Base-by-base conservation (phyloP, 2,797 vertebrate genomes). In the Acomys russatus region DNA sequence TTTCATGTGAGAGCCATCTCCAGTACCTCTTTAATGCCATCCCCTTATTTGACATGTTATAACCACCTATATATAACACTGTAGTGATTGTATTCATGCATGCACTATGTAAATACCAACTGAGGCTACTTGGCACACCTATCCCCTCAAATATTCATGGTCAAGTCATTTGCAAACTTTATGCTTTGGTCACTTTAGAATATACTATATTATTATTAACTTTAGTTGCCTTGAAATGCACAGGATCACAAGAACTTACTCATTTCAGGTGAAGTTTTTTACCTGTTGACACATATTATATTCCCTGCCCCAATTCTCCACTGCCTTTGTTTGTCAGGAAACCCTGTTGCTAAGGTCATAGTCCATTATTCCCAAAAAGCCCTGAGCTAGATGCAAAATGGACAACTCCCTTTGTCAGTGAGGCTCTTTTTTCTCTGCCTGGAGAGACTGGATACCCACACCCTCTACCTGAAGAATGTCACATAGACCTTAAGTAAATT, bases 271-370 rank as follows among this genome's bases (percentile, higher is more conserved):
- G 6, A 3, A 63, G 11, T 44, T 14, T 17, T 38, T 66, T 71
- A 25, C 11, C 33, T 8, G 0, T 2, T 38, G 30, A 38, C 15
- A 2, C 9, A 38, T 6, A 7, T 38, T 30, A 2, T 63, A 3
- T 44, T 35, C 44, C 9, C 17, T 33, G 28, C 12, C 33, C 9
- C 9, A 7, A 44, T 76, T 89, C 59, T 20, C 22, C 5, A 12
- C 12, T 33, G 25, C 44, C 23, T 73, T 18, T 73, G 70, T n/a
- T 38, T 1, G 56, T 56, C 56, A 44, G 44, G 44, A 44, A 44
- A 44, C 44, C 17, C 56, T 56, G 56, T 56, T 14, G 56, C 56
- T 56, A 56, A 56, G 56, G 56, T 56, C 56, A 4, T 15, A 56
- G 56, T 56, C 56, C 56, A 56, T 15, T 15, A 56, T 56, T 56